Evolutionary conservation across 1,140 invertebrate genomes (phyloP).

Genomic region (Pollicipes pollicipes): DNA sequence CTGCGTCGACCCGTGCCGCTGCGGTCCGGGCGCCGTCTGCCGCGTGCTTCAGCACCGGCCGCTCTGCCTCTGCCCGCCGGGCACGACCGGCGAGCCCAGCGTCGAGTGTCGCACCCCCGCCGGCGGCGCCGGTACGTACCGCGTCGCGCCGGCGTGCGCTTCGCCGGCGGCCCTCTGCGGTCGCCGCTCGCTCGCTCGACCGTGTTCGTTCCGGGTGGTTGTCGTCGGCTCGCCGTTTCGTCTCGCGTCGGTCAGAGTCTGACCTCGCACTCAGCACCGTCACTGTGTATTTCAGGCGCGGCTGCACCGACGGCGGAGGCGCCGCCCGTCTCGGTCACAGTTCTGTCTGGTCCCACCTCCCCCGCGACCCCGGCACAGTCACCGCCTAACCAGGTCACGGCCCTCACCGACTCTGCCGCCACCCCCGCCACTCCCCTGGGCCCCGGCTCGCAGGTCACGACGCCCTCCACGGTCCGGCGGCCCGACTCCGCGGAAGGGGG

Average conservation of each 20-base stretch:
- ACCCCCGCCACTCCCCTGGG: neutral
- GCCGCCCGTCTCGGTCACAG: neutral
- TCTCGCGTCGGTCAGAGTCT: too few relatives aligned
- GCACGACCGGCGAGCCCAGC: constrained; percentile 42
- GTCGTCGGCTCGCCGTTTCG: too few relatives aligned
- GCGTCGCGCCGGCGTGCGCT: too few relatives aligned
- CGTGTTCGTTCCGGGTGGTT: too few relatives aligned
- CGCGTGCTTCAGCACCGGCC: constrained; percentile 48
- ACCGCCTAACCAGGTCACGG: too few relatives aligned
- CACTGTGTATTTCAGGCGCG: neutral
- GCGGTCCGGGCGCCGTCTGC: constrained; percentile 24
- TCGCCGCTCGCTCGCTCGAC: too few relatives aligned
- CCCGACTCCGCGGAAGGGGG: too few relatives aligned
- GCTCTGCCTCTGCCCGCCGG: constrained; percentile 59
- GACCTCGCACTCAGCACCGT: too few relatives aligned
- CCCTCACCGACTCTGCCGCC: neutral
- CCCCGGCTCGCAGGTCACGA: neutral
- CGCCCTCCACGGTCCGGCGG: too few relatives aligned
- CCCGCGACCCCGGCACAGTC: neutral
- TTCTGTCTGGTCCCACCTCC: too few relatives aligned
- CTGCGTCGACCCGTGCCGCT: constrained; percentile 25
- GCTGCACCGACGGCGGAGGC: neutral
- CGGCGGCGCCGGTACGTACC: neutral
- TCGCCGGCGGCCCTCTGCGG: too few relatives aligned
- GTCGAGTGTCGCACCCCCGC: constrained; percentile 15